Percentiles rank a stretch among this genome's conserved stretches.
Evolutionary conservation across 2,888 invertebrate species (phyloP).

Genomic region (Chymomyza fuscimana): DNA sequence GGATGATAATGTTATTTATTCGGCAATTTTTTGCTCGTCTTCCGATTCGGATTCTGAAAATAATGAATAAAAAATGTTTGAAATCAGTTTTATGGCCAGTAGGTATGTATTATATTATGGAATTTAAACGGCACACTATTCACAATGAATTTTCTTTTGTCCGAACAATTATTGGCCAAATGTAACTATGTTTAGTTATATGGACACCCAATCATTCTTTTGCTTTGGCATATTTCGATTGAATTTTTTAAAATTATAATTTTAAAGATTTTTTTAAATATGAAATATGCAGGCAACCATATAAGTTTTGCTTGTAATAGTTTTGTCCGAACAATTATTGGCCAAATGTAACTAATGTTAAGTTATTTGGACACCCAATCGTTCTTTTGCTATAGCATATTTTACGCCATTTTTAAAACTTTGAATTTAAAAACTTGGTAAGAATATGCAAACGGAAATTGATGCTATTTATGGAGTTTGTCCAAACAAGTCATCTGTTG

Average conservation of each 20-base stretch:
- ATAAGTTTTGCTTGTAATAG: neutral
- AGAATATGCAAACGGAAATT: slow-evolving; percentile 27
- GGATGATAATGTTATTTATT: slow-evolving; percentile 45
- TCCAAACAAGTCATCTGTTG: slow-evolving; percentile 4
- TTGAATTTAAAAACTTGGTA: slow-evolving; percentile 32
- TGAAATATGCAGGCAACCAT: neutral
- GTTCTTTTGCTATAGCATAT: slow-evolving; percentile 62
- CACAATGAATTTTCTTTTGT: slow-evolving; percentile 5
- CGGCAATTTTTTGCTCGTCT: slow-evolving; percentile 77
- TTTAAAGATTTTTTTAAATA: neutral
- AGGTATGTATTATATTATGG: neutral
- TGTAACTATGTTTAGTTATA: slow-evolving; percentile 26
- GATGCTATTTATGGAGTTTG: neutral
- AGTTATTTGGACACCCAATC: slow-evolving; percentile 74
- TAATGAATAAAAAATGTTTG: slow-evolving; percentile 1
- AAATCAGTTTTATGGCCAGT: neutral
- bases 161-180: slow-evolving; percentile 40
- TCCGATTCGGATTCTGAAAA: slow-evolving; percentile 79
- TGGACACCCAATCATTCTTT: slow-evolving; percentile 47
- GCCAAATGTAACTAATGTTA: slow-evolving; percentile 64
- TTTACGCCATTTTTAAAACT: slow-evolving; percentile 30
- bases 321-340: slow-evolving; percentile 67
- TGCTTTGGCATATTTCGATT: slow-evolving; percentile 14
- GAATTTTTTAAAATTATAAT: neutral
- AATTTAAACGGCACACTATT: neutral